Base-by-base conservation (phyloP, 2,888 invertebrate species). In the Euphydryas editha region DNA sequence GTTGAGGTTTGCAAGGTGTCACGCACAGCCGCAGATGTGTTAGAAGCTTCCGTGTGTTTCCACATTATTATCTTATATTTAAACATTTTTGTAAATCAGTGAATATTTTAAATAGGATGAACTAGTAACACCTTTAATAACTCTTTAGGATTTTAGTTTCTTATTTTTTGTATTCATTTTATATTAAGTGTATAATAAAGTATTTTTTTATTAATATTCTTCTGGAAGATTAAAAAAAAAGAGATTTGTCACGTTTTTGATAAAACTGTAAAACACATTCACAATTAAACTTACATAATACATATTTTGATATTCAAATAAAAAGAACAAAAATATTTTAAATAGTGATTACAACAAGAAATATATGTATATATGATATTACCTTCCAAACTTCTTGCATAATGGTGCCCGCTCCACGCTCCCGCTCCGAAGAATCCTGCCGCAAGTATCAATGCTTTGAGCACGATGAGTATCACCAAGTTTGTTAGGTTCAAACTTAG, bases 401-500 rank as follows among this genome's bases (percentile, higher is more conserved):
- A 93, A 60, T 91, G 86, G n/a, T 88, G 86, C 1, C 90, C 90
- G 73, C 91, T 94, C 94, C 94, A 95, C n/a, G 94, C 94, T 0
- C 95, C 95, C 1, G 95, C 95, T 7, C 96, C 96, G 76, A 96
- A 92, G 77, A 96, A 95, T 0, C 97, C 96, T 13, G 97, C 97
- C 0, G 97, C 96, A 76, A 97, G 95, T 69, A 97, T 96, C 8
- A 97, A 88, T 0, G 96, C 96, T 87, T 97, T 97, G 68, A 98
- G 88, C 37, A 98, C 94, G 59, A 97, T 93, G 64, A 97, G 92
- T 68, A 97, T 95, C 56, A 97, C 91, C 70, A 97, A 86, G 83
- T 97, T 97, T 0, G 97, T 97, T 65, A 97, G 86, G 87, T 97
- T 97, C 61, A 97, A 87, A 76, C 97, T 97, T 55, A 97, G 87